Base-by-base conservation (phyloP, 1,140 invertebrate genomes). In the Ips typographus region DNA sequence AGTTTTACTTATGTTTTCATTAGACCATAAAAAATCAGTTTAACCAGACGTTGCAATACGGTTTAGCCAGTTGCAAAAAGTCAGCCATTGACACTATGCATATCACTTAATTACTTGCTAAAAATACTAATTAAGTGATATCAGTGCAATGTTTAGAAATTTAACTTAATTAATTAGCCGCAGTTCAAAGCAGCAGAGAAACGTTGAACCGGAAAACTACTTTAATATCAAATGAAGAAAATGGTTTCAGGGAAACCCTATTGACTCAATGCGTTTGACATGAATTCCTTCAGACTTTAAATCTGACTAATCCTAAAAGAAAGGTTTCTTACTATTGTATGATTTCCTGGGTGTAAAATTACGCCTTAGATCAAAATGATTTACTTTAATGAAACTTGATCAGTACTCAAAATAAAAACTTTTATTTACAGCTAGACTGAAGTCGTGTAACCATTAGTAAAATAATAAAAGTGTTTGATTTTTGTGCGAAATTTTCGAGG, bases 241-340 rank as follows among this genome's bases (percentile, higher is more conserved):
- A 41, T 44, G 41, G 36, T 36, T n/a, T 39, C 6, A 2, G 59
- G n/a, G 67, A 69, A 69, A 22, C 57, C 67, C 1, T 63, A 69
- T n/a, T 7, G 57, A 69, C 62, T 4, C 52, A 38, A 56, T 61
- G 59, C 68, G 55, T 70, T 70, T 70, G 68, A 60, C 68, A 59
- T 65, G 63, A 70, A 65, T 70, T 70, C 51, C 51, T 70, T 51
- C 38, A 65, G 53, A 70, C 61, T 65, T 70, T 49, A 59, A 64
- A 70, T 55, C 62, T 40, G 39, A 53, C 64, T 71, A 71, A 71
- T 67, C 52, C 58, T 4, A 57, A 39, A 42, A 56, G 59, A 71
- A 71, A 66, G 70, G 70, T 71, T 71, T 71, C 70, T 71, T 71
- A 67, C 70, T 62, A 66, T 71, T 62, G 47, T 71, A 71, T 44